Conservation (phyloP, 2,888 invertebrate species). For the Scelioninae gen. 2 region DNA sequence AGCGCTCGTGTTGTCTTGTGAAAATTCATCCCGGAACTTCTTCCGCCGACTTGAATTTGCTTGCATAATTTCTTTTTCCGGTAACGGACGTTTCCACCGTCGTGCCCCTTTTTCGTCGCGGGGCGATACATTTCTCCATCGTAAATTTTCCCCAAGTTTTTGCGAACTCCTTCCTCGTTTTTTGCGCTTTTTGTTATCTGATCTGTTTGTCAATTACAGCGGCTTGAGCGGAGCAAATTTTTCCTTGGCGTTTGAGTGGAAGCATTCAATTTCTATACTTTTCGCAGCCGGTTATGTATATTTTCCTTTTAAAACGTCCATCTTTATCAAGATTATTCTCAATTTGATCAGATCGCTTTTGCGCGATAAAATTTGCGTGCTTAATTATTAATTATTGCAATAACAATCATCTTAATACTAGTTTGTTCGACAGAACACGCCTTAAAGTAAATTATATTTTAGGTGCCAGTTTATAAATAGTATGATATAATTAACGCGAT, state of each 20-base stretch:
- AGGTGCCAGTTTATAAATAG: too few relatives aligned
- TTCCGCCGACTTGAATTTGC: slow-evolving; percentile 10
- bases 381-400: slow-evolving; percentile 26
- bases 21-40: slow-evolving; percentile 1
- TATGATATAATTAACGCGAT: too few relatives aligned
- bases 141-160: slow-evolving; percentile 12
- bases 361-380: neutral
- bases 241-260: slow-evolving; percentile 26
- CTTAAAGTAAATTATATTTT: neutral
- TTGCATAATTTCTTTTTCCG: slow-evolving; percentile 18
- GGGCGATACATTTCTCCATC: slow-evolving; percentile 3
- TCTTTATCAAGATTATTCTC: slow-evolving; percentile 34
- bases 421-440: neutral
- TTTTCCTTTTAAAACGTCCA: slow-evolving; percentile 17
- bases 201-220: too few relatives aligned
- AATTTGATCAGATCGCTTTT: slow-evolving; percentile 23
- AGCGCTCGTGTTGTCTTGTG: slow-evolving; percentile 7
- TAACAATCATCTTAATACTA: slow-evolving; percentile 12
- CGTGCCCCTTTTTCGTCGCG: neutral
- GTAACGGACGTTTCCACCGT: neutral
- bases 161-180: neutral
- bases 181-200: slow-evolving; percentile 13
- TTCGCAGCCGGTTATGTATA: slow-evolving; percentile 14
- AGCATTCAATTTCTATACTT: slow-evolving; percentile 25
- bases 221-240: slow-evolving; percentile 24